Conservation (phyloP, 2,113 vertebrate genomes). For the Boulengeromyrus knoepffleri region DNA sequence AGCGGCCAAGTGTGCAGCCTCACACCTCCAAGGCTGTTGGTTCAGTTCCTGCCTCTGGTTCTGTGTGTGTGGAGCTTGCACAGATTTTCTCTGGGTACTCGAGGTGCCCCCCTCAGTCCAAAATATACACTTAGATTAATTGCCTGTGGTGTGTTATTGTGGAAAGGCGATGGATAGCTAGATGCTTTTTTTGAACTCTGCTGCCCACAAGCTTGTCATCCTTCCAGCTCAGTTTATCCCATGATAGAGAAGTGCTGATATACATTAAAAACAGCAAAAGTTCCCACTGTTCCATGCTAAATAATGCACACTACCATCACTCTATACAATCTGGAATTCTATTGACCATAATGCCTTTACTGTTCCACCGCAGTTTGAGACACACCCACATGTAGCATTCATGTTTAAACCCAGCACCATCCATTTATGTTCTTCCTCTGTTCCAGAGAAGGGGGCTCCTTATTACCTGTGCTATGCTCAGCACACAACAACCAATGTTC, state of each 20-base stretch:
- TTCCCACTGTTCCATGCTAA: not conserved
- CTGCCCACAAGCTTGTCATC: not conserved
- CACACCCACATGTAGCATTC: not conserved
- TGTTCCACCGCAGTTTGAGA: not conserved
- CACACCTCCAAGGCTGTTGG: not conserved
- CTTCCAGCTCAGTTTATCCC: not conserved
- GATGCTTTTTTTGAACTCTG: not conserved
- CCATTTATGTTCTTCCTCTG: not conserved
- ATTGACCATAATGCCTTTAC: not conserved
- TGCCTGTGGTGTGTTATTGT: not conserved
- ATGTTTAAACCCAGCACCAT: not conserved
- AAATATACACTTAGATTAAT: not conserved
- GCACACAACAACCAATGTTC: not conserved
- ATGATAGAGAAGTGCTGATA: not conserved
- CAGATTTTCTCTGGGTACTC: not conserved
- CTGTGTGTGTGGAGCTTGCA: not conserved
- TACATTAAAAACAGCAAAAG: not conserved
- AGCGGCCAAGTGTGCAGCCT: not conserved
- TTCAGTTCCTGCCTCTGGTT: not conserved
- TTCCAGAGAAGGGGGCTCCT: not conserved
- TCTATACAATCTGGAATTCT: not conserved
- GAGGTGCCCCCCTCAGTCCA: not conserved
- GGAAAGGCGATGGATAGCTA: not conserved
- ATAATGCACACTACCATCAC: not conserved
- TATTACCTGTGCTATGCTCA: not conserved